Evolutionary conservation across 2,888 invertebrate species (phyloP), one percentile per base, ranked within the genome.

Genomic region (Hylaea fasciaria): DNA sequence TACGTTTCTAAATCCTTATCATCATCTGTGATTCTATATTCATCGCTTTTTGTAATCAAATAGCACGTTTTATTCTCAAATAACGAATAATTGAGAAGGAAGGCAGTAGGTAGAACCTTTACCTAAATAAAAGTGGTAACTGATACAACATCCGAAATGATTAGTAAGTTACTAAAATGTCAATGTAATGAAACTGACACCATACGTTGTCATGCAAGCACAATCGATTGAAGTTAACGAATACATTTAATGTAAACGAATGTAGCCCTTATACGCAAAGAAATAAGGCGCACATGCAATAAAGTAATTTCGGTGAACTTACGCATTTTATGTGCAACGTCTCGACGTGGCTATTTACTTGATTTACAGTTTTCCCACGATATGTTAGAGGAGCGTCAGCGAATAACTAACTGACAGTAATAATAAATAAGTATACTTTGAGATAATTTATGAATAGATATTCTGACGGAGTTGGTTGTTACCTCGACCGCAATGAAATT

Each of bases 361-460:
- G 78, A 78, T 78, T 78, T 78, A 80, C 77, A 70, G 77, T 74
- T 71, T 80, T 81, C 81, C 77, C 81, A 81, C 80, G 80, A 64
- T 60, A 57, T 66, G 43, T 56, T 62, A 57, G 48, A 60, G 73
- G 73, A 78, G 58, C 56, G 80, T 68, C 62, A 54, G 69, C 76
- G 74, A 66, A 74, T 70, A 45, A 63, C 9, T 40, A 13, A 12
- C n/a, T n/a, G 2, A n/a, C n/a, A 37, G 2, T 37, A n/a, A 22
- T 3, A 22, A 22, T 22, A 3, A 22, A 22, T 22, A 22, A 3
- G n/a, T n/a, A n/a, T n/a, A n/a, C n/a, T n/a, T n/a, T n/a, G n/a
- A n/a, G n/a, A n/a, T n/a, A n/a, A n/a, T n/a, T n/a, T n/a, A n/a
- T n/a, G n/a, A n/a, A n/a, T n/a, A n/a, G n/a, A n/a, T n/a, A n/a